Conservation (phyloP, 2,113 vertebrate genomes). For the Corydoras maculifer region DNA sequence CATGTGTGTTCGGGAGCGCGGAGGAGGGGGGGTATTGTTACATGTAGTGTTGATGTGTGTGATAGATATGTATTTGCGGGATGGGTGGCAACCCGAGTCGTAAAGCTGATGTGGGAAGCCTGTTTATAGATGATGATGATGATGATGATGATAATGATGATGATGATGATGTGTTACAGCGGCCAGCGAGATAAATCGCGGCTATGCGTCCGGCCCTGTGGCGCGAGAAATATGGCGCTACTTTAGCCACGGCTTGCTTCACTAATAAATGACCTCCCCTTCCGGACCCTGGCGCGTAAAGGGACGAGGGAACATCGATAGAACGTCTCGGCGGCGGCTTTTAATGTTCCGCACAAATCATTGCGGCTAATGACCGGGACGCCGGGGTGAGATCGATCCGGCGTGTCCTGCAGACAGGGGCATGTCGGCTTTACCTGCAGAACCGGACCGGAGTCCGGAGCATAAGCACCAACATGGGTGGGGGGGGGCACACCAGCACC, state of each 20-base stretch:
- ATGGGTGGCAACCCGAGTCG: neutral
- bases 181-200: neutral
- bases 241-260: constrained; percentile 15
- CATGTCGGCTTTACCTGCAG: constrained; percentile 20
- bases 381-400: constrained; percentile 35
- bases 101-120: constrained; percentile 8
- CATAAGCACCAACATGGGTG: neutral
- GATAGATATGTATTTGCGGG: no score
- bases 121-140: neutral
- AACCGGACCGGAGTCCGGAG: constrained; percentile 17
- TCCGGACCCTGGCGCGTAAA: constrained; percentile 33
- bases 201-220: neutral
- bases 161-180: constrained; percentile 1
- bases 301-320: constrained; percentile 47
- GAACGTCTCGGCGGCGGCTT: constrained; percentile 39
- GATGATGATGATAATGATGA: neutral
- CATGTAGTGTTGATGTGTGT: no score
- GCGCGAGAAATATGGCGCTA: constrained; percentile 26
- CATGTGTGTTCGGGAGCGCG: no score
- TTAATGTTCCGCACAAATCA: constrained; percentile 49
- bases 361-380: constrained; percentile 45
- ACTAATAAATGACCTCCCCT: constrained; percentile 43
- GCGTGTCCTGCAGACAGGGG: neutral
- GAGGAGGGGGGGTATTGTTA: no score
- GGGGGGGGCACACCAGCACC: no score